Evolutionary conservation across 2,888 invertebrate species (phyloP).

Genomic region (Linnaemya tessellans): DNA sequence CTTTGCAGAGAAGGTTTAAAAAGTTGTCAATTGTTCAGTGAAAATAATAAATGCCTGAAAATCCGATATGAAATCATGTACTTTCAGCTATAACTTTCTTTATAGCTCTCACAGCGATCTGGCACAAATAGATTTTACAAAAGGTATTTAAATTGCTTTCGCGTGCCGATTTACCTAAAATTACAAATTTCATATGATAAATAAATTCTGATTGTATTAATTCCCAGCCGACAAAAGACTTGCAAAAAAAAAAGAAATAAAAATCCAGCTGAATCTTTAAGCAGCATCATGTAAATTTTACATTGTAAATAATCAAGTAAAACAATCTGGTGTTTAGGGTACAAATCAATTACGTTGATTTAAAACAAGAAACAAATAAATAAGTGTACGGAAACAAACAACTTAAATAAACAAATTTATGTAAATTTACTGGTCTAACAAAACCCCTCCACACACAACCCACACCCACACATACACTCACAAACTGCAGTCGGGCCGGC

Average conservation of each 20-base stretch:
- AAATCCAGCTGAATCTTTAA: constrained; percentile 38
- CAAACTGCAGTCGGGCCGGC: background rate
- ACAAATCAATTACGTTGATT: constrained; percentile 70
- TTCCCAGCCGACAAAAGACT: constrained; percentile 33
- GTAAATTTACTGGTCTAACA: constrained; percentile 61
- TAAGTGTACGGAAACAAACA: constrained; percentile 22
- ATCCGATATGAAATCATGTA: too few relatives aligned
- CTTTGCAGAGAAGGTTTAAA: too few relatives aligned
- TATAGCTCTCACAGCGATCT: too few relatives aligned
- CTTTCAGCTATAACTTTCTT: too few relatives aligned
- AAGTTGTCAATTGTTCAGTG: too few relatives aligned
- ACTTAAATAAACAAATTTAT: constrained; percentile 66
- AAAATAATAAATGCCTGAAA: too few relatives aligned
- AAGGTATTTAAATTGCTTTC: constrained; percentile 15
- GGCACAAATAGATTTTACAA: background rate
- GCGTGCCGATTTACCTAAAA: constrained; percentile 42
- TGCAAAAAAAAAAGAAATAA: background rate
- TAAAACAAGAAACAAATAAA: constrained; percentile 57
- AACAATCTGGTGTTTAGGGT: constrained; percentile 65
- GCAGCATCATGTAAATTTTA: constrained; percentile 48
- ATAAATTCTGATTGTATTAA: constrained; percentile 25
- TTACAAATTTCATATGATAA: constrained; percentile 8
- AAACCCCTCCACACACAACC: background rate
- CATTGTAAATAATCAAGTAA: constrained; percentile 48
- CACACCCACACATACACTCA: background rate